Percentiles rank a stretch among this genome's conserved stretches.
phyloP scores from a whole-genome alignment of 1,140 invertebrate species.

The Zaprionus ghesquierei region DNA sequence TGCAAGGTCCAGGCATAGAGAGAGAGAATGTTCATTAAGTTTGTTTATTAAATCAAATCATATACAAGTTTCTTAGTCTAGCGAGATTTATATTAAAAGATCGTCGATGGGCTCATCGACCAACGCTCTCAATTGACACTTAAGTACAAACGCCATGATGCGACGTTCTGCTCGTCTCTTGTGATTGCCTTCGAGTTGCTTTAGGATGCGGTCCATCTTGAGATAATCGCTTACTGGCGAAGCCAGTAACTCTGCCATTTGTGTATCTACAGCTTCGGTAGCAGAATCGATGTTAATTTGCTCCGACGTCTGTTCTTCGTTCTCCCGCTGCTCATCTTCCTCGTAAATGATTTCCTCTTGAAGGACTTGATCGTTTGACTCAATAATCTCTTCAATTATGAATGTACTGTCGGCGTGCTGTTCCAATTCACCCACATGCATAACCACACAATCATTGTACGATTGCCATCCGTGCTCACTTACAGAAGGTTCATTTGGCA shows the following conservation, averaged over 20 bases:
- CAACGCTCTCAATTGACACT: constrained; percentile 65
- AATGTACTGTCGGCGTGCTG: constrained; percentile 35
- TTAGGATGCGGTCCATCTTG: constrained; percentile 49
- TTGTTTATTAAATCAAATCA: constrained; percentile 46
- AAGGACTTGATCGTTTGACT: constrained; percentile 44
- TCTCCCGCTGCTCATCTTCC: constrained; percentile 16
- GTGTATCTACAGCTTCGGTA: neutral
- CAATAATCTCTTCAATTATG: constrained; percentile 64
- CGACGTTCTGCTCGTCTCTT: constrained; percentile 52
- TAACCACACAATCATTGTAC: constrained; percentile 47
- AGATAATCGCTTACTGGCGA: constrained; percentile 28
- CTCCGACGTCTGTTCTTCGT: neutral
- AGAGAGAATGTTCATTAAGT: constrained; percentile 38
- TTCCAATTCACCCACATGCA: constrained; percentile 25
- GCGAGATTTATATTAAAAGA: constrained; percentile 40
- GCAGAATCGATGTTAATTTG: neutral
- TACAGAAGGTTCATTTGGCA: neutral
- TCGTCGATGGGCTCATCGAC: constrained; percentile 57
- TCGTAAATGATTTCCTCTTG: constrained; percentile 66
- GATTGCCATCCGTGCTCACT: constrained; percentile 49
- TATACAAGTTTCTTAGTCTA: constrained; percentile 20
- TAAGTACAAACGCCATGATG: constrained; percentile 68
- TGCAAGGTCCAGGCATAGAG: constrained; percentile 45
- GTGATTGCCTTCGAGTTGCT: constrained; percentile 36
- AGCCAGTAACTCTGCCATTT: neutral